Percentiles rank a stretch among this genome's conserved stretches.
Conservation (phyloP, 1,140 invertebrate species). For the Scaptodrosophila lebanonensis region DNA sequence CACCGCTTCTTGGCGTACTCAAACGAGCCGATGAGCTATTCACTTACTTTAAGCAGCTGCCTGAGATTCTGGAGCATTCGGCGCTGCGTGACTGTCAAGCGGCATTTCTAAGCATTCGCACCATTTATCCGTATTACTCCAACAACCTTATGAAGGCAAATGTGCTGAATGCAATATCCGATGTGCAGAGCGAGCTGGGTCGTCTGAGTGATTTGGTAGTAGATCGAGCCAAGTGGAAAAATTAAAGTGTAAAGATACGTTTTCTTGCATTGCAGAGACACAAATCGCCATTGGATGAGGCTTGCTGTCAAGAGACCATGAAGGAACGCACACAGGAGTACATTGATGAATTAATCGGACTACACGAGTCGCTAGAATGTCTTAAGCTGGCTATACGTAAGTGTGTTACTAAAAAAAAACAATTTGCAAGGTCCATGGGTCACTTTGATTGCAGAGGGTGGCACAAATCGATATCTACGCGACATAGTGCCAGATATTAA, state of each 20-base stretch:
- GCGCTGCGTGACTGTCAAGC: conserved; percentile 58
- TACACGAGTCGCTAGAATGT: conserved; percentile 52
- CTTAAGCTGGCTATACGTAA: conserved; percentile 62
- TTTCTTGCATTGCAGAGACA: conserved; percentile 72
- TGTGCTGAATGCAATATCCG: conserved; percentile 70
- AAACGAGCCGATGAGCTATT: conserved; percentile 71
- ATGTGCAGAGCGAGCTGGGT: conserved; percentile 67
- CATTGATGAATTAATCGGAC: conserved; percentile 57
- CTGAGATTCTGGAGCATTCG: conserved; percentile 53
- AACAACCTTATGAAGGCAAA: conserved; percentile 69
- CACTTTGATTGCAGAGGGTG: conserved; percentile 40
- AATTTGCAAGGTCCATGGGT: background rate
- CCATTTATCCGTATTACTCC: conserved; percentile 70
- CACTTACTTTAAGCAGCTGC: conserved; percentile 37
- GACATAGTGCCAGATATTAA: conserved; percentile 73
- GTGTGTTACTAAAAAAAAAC: background rate
- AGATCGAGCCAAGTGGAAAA: background rate
- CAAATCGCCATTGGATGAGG: conserved; percentile 63
- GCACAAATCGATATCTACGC: conserved; percentile 48
- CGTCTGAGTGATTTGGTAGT: conserved; percentile 57
- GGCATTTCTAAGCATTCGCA: conserved; percentile 57
- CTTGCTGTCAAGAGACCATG: conserved; percentile 70
- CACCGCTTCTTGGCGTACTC: conserved; percentile 56
- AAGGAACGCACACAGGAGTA: conserved; percentile 58
- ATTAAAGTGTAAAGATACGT: background rate